These are phyloP conservation scores for Spea hammondii DNA, from an alignment of 2,797 vertebrate species.

Conservation along the genomic window DNA sequence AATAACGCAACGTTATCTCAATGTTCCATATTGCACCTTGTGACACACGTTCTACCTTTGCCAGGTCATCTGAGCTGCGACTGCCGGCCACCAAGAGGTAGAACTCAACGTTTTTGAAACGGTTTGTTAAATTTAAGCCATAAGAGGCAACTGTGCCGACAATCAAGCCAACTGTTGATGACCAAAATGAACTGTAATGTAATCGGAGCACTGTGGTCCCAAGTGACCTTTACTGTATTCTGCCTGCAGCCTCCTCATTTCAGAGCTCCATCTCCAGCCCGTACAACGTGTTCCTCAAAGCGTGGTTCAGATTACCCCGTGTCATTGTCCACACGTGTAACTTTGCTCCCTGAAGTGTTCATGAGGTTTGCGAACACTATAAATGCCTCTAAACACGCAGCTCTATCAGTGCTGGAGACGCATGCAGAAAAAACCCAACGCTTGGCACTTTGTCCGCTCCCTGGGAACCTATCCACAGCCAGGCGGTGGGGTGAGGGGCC, in stretches of 20 bases:
- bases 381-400: constrained; percentile 17
- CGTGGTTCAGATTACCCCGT: not conserved
- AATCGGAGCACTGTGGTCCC: not conserved
- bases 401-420: not conserved
- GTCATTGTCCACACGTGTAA: constrained; percentile 23
- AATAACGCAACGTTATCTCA: no score
- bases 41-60: no score
- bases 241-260: not conserved
- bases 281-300: constrained; percentile 12
- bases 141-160: not conserved
- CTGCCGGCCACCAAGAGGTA: not conserved
- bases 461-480: not conserved
- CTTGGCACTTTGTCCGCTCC: constrained; percentile 19
- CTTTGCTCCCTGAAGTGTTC: constrained; percentile 27
- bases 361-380: constrained; percentile 24
- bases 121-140: not conserved
- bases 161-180: not conserved
- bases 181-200: not conserved
- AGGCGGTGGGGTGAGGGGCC: not conserved
- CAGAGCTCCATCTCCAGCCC: not conserved
- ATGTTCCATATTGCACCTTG: no score
- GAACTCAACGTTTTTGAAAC: not conserved
- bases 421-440: constrained; percentile 3
- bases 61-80: no score
- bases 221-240: not conserved